Evolutionary conservation across 2,888 invertebrate species (phyloP).

Genomic region (Tanytarsus gracilentus): DNA sequence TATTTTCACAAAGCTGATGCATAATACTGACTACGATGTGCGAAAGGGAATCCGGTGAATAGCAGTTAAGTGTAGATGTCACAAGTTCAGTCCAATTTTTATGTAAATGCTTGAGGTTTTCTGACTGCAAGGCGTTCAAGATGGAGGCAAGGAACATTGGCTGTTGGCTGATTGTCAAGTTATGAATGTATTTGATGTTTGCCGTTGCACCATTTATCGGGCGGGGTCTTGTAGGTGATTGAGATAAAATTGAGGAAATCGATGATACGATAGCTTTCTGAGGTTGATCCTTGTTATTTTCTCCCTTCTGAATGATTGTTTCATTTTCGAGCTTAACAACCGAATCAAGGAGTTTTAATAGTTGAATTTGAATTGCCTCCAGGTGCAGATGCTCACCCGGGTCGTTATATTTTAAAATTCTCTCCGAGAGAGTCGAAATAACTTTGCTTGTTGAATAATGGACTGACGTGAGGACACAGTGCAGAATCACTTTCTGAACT

Average conservation of each 20-base stretch:
- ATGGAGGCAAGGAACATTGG: constrained; percentile 74
- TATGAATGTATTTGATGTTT: constrained; percentile 53
- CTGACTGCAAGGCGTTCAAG: constrained; percentile 63
- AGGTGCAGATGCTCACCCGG: constrained; percentile 54
- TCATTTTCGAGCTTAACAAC: constrained; percentile 68
- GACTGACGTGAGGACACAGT: constrained; percentile 70
- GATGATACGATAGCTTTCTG: constrained; percentile 27
- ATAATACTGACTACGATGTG: constrained; percentile 68
- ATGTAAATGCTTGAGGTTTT: constrained; percentile 62
- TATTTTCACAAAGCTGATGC: constrained; percentile 68
- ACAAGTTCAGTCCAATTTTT: constrained; percentile 76
- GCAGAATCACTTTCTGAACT: constrained; percentile 66
- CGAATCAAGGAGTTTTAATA: constrained; percentile 57
- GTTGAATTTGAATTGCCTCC: constrained; percentile 59
- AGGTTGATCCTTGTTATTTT: constrained; percentile 34
- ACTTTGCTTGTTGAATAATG: constrained; percentile 48
- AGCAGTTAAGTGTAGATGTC: constrained; percentile 69
- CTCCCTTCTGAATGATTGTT: constrained; percentile 49
- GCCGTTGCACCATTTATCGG: constrained; percentile 34
- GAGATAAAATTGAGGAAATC: constrained; percentile 33
- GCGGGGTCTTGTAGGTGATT: constrained; percentile 38
- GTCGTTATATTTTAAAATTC: constrained; percentile 64
- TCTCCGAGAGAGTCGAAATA: constrained; percentile 59
- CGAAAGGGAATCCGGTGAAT: constrained; percentile 61
- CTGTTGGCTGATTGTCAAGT: constrained; percentile 64